phyloP scores from a whole-genome alignment of 2,888 invertebrate species.

The Clusia tigrina region DNA sequence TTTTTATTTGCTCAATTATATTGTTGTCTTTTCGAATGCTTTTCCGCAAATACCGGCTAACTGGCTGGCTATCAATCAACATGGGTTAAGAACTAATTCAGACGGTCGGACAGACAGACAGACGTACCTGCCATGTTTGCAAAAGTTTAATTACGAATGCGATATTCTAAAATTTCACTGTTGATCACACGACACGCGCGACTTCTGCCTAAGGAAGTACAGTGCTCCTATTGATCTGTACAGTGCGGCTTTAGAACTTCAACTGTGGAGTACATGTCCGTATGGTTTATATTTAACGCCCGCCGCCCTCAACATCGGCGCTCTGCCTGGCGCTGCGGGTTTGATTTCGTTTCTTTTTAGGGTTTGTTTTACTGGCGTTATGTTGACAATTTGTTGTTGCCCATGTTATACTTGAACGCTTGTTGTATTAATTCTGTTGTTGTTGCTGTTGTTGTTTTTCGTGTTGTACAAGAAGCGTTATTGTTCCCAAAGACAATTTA shows the following conservation, averaged over 20 bases:
- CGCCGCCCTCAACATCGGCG: neutral
- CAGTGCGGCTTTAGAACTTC: constrained; percentile 48
- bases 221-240: constrained; percentile 41
- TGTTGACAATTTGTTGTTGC: constrained; percentile 16
- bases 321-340: neutral
- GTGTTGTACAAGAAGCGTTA: constrained; percentile 20
- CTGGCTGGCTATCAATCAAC: neutral
- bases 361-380: constrained; percentile 18
- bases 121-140: no score
- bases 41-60: no score
- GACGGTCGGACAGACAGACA: no score
- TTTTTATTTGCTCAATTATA: no score
- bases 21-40: no score
- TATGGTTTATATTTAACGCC: neutral
- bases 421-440: constrained; percentile 15
- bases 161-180: no score
- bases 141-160: no score
- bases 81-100: no score
- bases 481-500: constrained; percentile 23
- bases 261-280: constrained; percentile 38
- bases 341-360: constrained; percentile 1
- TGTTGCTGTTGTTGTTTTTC: constrained; percentile 20
- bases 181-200: no score
- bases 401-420: neutral
- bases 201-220: no score